These are phyloP conservation scores for Tricholaema leucomelas DNA, from an alignment of 2,113 vertebrate species.

Conservation along the genomic window DNA sequence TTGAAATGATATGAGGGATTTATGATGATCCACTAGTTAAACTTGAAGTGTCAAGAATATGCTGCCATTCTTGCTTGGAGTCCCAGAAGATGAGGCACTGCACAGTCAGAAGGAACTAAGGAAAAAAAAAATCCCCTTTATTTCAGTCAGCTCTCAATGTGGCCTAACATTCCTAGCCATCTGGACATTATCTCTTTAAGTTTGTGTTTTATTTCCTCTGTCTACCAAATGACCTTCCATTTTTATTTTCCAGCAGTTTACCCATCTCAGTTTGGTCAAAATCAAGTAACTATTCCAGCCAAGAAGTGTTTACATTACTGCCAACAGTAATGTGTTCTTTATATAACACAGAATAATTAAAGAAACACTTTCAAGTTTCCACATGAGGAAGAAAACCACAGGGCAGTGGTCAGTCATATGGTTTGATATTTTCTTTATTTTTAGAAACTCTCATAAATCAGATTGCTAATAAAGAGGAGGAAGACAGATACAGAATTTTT, in stretches of 20 bases:
- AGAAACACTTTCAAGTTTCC: background rate
- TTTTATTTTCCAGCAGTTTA: background rate
- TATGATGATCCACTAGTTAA: background rate
- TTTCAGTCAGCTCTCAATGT: background rate
- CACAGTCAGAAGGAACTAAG: background rate
- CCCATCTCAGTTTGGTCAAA: background rate
- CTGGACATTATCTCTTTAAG: background rate
- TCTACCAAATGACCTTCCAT: background rate
- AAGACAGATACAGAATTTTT: background rate
- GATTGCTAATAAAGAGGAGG: background rate
- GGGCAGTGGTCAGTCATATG: background rate
- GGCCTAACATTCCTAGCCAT: background rate
- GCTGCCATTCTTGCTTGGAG: background rate
- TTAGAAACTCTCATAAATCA: background rate
- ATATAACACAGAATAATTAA: background rate
- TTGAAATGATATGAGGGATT: background rate
- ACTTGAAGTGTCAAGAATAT: background rate
- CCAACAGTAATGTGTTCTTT: background rate
- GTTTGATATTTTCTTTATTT: constrained; percentile 32
- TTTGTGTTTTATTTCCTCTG: background rate
- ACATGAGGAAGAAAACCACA: background rate
- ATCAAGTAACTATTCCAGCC: background rate
- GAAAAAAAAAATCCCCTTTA: background rate
- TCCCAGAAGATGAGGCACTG: background rate
- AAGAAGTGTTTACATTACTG: background rate